phyloP scores from a whole-genome alignment of 2,888 invertebrate genomes.

The Nephrocerus scutellatus region DNA sequence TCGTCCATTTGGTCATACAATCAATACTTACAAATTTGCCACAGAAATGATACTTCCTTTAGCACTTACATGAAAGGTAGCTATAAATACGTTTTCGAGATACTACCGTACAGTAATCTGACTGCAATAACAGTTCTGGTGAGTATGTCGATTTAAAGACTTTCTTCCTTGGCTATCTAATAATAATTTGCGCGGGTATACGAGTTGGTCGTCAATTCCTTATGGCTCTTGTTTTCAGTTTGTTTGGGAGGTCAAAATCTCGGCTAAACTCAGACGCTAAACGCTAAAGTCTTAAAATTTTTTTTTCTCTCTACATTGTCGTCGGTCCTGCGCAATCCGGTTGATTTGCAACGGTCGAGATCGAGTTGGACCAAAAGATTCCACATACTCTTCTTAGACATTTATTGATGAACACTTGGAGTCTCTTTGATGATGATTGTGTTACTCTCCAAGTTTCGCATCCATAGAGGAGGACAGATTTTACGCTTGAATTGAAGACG shows the following conservation, averaged over 20 bases:
- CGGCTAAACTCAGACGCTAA: too few relatives aligned
- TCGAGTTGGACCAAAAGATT: too few relatives aligned
- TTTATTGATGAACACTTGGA: too few relatives aligned
- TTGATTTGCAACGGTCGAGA: background rate
- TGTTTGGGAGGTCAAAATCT: background rate
- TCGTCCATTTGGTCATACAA: slow-evolving; percentile 30
- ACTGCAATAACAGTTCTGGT: slow-evolving; percentile 30
- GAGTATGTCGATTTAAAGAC: slow-evolving; percentile 8
- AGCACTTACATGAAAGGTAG: slow-evolving; percentile 25
- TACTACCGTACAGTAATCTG: slow-evolving; percentile 28
- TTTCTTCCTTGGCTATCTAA: background rate
- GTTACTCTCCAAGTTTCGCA: too few relatives aligned
- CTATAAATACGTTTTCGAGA: slow-evolving; percentile 34
- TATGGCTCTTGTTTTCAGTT: background rate
- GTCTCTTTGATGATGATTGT: too few relatives aligned
- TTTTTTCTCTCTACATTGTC: too few relatives aligned
- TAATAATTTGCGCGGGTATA: background rate
- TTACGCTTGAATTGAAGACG: too few relatives aligned
- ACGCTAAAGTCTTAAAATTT: too few relatives aligned
- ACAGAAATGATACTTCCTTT: too few relatives aligned
- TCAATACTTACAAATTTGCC: slow-evolving; percentile 26
- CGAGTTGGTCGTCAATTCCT: too few relatives aligned
- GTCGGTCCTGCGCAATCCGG: background rate
- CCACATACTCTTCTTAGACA: too few relatives aligned
- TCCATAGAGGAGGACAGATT: too few relatives aligned